phyloP scores from a whole-genome alignment of 1,140 invertebrate species.

The Epicauta chinensis region DNA sequence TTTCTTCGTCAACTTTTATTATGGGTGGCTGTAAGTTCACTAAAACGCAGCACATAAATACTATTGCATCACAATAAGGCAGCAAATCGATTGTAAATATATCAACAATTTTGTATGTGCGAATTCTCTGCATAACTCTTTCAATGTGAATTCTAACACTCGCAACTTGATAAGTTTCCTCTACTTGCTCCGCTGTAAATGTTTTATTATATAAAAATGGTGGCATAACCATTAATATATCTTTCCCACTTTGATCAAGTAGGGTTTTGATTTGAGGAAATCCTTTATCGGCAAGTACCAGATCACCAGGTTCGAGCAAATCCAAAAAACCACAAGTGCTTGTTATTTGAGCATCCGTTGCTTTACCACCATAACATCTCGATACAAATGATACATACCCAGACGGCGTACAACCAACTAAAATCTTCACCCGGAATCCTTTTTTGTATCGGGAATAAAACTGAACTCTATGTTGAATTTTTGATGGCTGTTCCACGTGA shows the following conservation, averaged over 20 bases:
- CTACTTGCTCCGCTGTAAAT: constrained; percentile 32
- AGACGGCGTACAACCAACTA: constrained; percentile 11
- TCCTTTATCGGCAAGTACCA: no score
- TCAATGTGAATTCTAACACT: no score
- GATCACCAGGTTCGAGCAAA: constrained; percentile 34
- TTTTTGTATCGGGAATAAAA: constrained; percentile 31
- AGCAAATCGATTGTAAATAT: constrained; percentile 17
- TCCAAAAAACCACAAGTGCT: constrained; percentile 33
- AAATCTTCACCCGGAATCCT: constrained; percentile 22
- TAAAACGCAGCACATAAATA: constrained; percentile 15
- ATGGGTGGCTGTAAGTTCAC: no score
- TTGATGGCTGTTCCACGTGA: constrained; percentile 6
- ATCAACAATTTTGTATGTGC: constrained; percentile 20
- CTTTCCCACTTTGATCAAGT: constrained; percentile 16
- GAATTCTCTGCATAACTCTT: constrained; percentile 39
- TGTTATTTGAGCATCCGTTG: constrained; percentile 28
- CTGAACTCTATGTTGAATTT: background rate
- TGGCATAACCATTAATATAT: constrained; percentile 33
- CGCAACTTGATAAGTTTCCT: constrained; percentile 34
- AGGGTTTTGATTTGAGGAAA: constrained; percentile 42
- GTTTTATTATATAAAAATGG: constrained; percentile 25
- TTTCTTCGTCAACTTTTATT: no score
- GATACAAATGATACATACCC: constrained; percentile 27
- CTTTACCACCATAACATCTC: constrained; percentile 27
- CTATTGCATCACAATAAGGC: constrained; percentile 14